Conservation (phyloP, 2,797 vertebrate species). For the Sciaenops ocellatus region DNA sequence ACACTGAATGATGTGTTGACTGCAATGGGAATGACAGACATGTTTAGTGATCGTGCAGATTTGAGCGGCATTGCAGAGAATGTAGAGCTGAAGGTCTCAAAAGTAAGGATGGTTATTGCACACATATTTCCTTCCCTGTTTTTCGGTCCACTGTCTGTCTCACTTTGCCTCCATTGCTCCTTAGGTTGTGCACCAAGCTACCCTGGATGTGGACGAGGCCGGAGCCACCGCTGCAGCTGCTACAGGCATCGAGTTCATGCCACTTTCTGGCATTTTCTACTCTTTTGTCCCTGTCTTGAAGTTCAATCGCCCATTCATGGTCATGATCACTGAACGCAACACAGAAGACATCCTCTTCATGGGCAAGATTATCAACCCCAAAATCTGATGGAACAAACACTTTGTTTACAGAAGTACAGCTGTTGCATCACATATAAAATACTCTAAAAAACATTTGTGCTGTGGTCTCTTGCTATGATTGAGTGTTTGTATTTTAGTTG, state of each 20-base stretch:
- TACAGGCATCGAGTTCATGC: constrained; percentile 79
- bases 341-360: constrained; percentile 79
- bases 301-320: constrained; percentile 89
- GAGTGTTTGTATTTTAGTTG: no score
- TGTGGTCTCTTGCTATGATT: constrained; percentile 16
- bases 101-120: constrained; percentile 61
- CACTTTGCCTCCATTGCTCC: background rate
- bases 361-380: constrained; percentile 82
- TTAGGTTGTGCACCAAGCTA: constrained; percentile 90
- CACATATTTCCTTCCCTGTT: background rate
- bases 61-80: constrained; percentile 79
- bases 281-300: constrained; percentile 73
- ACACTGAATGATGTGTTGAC: constrained; percentile 71
- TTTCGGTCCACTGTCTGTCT: background rate
- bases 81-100: constrained; percentile 65
- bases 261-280: no score
- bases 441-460: background rate
- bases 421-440: constrained; percentile 32
- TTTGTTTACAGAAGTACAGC: constrained; percentile 5
- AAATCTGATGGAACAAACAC: constrained; percentile 52
- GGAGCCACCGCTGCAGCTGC: constrained; percentile 87
- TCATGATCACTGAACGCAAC: constrained; percentile 85
- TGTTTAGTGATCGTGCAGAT: constrained; percentile 78
- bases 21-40: constrained; percentile 83
- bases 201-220: constrained; percentile 89